Conservation (phyloP, 2,888 invertebrate species). For the Odontocolon sp. region DNA sequence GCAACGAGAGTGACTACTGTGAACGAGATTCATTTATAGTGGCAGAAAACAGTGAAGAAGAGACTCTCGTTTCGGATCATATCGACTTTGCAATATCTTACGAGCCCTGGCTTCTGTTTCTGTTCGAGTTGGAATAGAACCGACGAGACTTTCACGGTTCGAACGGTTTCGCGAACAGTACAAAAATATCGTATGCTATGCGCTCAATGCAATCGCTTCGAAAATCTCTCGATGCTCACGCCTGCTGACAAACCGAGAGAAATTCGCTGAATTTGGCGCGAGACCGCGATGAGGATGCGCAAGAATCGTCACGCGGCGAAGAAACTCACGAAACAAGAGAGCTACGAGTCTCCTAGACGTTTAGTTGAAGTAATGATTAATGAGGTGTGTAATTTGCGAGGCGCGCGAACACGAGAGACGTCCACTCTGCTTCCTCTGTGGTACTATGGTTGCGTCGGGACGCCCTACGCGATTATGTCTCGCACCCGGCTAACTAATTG, state of each 20-base stretch:
- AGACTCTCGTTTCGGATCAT: conserved; percentile 35
- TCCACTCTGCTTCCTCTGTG: conserved; percentile 37
- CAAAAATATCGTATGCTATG: neutral
- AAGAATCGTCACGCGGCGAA: conserved; percentile 15
- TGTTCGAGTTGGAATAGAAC: conserved; percentile 30
- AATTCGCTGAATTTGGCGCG: conserved; percentile 41
- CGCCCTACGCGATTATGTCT: conserved; percentile 55
- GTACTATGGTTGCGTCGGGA: conserved; percentile 28
- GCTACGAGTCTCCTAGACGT: conserved; percentile 36
- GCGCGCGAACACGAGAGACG: conserved; percentile 45
- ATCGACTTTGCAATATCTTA: conserved; percentile 36
- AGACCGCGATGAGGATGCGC: neutral
- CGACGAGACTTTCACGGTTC: conserved; percentile 40
- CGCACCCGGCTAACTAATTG: conserved; percentile 56
- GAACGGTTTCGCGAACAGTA: conserved; percentile 21
- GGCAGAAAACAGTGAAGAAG: conserved; percentile 16
- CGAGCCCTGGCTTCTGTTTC: neutral
- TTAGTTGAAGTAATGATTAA: conserved; percentile 58
- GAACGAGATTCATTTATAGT: conserved; percentile 24
- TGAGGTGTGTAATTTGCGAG: conserved; percentile 61
- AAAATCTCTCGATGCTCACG: conserved; percentile 51
- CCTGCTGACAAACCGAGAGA: conserved; percentile 26
- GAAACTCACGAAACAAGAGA: conserved; percentile 11
- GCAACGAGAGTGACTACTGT: conserved; percentile 15
- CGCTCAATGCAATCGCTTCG: conserved; percentile 43